phyloP scores from a whole-genome alignment of 2,797 vertebrate genomes.

The Spinus pinus region DNA sequence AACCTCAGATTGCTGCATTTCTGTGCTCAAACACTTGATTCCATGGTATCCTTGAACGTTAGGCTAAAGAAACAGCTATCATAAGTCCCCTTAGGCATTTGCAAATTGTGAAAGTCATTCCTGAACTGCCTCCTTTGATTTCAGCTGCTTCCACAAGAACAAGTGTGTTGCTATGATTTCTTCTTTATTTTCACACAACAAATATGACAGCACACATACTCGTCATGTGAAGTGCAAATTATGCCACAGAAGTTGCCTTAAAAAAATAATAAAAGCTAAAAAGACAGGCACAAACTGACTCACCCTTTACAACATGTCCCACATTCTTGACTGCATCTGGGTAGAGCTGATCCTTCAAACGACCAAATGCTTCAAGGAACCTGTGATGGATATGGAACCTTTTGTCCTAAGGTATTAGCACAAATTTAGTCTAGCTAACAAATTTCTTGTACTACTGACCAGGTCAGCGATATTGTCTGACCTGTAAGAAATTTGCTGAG shows the following conservation, averaged over 20 bases:
- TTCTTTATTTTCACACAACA: not conserved
- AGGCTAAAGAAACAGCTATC: not conserved
- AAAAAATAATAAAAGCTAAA: not conserved
- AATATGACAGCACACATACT: not conserved
- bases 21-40: not conserved
- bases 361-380: not conserved
- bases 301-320: not conserved
- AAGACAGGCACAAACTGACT: not conserved
- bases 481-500: not conserved
- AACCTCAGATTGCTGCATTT: not conserved
- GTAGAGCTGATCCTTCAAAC: constrained; percentile 7
- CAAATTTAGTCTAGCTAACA: not conserved
- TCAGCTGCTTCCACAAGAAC: not conserved
- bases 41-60: not conserved
- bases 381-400: not conserved
- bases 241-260: not conserved
- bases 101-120: constrained; percentile 5
- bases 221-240: not conserved
- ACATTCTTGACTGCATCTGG: not conserved
- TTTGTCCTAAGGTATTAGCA: not conserved
- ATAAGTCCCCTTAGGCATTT: not conserved
- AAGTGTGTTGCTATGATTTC: not conserved
- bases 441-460: not conserved
- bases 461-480: not conserved
- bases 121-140: constrained; percentile 3